Conservation (phyloP, 23 tunicate species). For the Aplidium turbinatum region DNA sequence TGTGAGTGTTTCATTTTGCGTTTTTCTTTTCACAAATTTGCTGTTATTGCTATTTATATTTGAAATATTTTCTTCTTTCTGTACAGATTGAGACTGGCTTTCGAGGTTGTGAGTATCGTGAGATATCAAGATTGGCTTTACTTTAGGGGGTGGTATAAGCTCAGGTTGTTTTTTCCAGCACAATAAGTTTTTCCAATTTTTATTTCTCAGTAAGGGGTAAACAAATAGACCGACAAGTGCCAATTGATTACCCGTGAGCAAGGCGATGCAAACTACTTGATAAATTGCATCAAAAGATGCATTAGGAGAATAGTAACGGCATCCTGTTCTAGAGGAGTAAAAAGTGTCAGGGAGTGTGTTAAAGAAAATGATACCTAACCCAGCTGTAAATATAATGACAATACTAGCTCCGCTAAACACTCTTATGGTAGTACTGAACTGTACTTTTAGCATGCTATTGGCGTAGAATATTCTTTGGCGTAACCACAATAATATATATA, state of each 20-base stretch:
- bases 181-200: too few relatives aligned
- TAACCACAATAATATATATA: constrained; percentile 55
- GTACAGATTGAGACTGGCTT: background rate
- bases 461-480: constrained; percentile 59
- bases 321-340: constrained; percentile 24
- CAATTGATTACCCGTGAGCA: constrained; percentile 38
- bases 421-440: constrained; percentile 9
- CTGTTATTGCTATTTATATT: background rate
- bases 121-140: too few relatives aligned
- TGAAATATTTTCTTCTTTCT: background rate
- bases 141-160: too few relatives aligned
- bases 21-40: background rate
- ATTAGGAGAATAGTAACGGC: constrained; percentile 1
- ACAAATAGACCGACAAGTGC: constrained; percentile 36
- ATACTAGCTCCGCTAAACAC: constrained; percentile 46
- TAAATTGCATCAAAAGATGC: background rate
- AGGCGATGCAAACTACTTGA: background rate
- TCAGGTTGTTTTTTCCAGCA: too few relatives aligned
- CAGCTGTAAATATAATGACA: constrained; percentile 20
- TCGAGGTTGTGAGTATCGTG: background rate
- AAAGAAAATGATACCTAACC: background rate
- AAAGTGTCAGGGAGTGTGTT: constrained; percentile 11
- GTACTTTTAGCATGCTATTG: constrained; percentile 48
- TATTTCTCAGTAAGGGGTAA: constrained; percentile 45
- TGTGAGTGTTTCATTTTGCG: background rate